phyloP scores from a whole-genome alignment of 2,888 invertebrate species.

The Metacarcinus magister region DNA sequence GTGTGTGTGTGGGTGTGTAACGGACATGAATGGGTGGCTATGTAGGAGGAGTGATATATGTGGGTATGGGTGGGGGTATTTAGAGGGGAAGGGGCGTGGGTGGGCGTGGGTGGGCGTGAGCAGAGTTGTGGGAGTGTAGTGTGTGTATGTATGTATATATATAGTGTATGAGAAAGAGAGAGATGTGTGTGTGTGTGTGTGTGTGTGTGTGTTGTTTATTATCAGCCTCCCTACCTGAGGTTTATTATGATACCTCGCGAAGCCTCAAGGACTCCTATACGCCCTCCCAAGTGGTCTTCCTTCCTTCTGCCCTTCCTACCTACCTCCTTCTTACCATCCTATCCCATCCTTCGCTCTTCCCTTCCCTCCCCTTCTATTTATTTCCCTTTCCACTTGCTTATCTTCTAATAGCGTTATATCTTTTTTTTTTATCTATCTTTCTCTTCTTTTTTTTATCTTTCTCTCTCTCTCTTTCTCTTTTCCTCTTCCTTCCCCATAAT shows the following conservation, averaged over 20 bases:
- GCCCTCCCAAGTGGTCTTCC: background rate
- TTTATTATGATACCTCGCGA: constrained; percentile 70
- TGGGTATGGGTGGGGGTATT: background rate
- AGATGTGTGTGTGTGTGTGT: background rate
- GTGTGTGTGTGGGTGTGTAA: background rate
- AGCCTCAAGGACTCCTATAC: constrained; percentile 55
- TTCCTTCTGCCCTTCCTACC: background rate
- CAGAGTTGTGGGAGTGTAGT: too few relatives aligned
- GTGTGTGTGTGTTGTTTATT: constrained; percentile 61
- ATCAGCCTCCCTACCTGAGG: background rate
- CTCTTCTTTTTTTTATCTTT: background rate
- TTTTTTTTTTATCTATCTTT: background rate
- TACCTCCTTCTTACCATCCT: background rate
- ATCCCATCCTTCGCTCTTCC: background rate
- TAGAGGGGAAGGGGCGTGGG: background rate
- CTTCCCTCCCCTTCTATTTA: background rate
- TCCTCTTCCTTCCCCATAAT: background rate
- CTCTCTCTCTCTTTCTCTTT: constrained; percentile 36
- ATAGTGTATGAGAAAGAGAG: background rate
- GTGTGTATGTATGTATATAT: background rate
- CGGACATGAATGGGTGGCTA: background rate
- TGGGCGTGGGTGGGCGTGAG: background rate
- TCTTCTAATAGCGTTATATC: background rate
- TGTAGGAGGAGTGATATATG: background rate
- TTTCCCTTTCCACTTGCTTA: background rate